These are phyloP conservation scores for Electrona antarctica DNA, from an alignment of 2,113 vertebrate genomes.

Conservation along the genomic window DNA sequence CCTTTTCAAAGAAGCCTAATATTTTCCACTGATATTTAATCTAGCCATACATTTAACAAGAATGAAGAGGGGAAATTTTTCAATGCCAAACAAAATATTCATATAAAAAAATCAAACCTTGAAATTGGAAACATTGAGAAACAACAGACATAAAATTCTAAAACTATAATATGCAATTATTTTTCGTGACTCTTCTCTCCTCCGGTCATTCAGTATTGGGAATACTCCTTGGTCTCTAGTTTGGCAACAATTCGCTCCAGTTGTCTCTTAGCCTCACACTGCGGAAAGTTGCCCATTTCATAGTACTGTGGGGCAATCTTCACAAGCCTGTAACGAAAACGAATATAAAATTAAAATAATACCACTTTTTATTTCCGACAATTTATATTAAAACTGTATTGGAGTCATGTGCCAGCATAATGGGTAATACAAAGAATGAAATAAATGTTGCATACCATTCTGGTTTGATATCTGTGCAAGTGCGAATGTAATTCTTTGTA, in stretches of 20 bases:
- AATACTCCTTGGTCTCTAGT: slow-evolving; percentile 96
- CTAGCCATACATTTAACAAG: slow-evolving; percentile 81
- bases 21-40: slow-evolving; percentile 72
- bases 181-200: slow-evolving; percentile 64
- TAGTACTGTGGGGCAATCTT: slow-evolving; percentile 98
- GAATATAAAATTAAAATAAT: not conserved
- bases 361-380: not conserved
- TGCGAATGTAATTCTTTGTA: slow-evolving; percentile 99
- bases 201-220: slow-evolving; percentile 89
- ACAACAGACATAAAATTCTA: slow-evolving; percentile 85
- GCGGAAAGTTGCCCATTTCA: slow-evolving; percentile 97
- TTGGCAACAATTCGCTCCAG: slow-evolving; percentile 97
- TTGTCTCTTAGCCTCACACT: slow-evolving; percentile 97
- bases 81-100: slow-evolving; percentile 78
- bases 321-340: slow-evolving; percentile 85
- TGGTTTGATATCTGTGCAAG: slow-evolving; percentile 98
- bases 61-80: slow-evolving; percentile 81
- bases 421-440: not conserved
- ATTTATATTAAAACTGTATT: not conserved
- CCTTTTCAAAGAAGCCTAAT: slow-evolving; percentile 45
- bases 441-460: slow-evolving; percentile 73
- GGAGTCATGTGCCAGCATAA: not conserved
- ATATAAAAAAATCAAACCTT: slow-evolving; percentile 84
- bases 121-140: slow-evolving; percentile 89
- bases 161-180: slow-evolving; percentile 62